These are phyloP conservation scores for Drosophila longiperda DNA, from an alignment of 2,888 invertebrate species.

Conservation along the genomic window DNA sequence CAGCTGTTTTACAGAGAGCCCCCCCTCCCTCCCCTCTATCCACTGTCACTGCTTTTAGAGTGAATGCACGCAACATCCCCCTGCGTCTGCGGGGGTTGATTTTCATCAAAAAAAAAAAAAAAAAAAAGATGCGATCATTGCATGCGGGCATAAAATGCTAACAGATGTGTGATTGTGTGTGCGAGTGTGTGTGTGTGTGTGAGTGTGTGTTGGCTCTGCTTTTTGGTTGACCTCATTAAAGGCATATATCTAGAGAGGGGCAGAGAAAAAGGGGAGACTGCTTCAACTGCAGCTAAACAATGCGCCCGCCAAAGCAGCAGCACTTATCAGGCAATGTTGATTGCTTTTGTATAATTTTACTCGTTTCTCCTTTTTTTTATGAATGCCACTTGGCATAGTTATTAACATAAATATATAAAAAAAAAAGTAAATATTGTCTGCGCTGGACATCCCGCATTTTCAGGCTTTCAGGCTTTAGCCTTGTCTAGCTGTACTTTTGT, in stretches of 20 bases:
- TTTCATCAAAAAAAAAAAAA: background rate
- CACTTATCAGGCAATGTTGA: conserved; percentile 48
- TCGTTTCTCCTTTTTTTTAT: conserved; percentile 19
- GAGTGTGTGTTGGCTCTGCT: conserved; percentile 40
- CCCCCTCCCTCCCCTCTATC: conserved; percentile 1
- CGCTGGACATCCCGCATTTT: conserved; percentile 68
- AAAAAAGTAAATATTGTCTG: conserved; percentile 44
- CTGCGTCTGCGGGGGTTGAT: conserved; percentile 72
- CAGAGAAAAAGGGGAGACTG: background rate
- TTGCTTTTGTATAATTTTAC: conserved; percentile 42
- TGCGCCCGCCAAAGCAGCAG: conserved; percentile 50
- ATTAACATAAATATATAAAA: conserved; percentile 49
- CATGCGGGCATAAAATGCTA: conserved; percentile 71
- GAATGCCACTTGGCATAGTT: conserved; percentile 49
- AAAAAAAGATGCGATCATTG: conserved; percentile 50
- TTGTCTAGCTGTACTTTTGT: conserved; percentile 51
- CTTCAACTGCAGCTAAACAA: conserved; percentile 37
- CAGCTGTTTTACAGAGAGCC: conserved; percentile 40
- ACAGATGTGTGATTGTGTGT: conserved; percentile 63
- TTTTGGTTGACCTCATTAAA: conserved; percentile 68
- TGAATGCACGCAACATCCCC: conserved; percentile 67
- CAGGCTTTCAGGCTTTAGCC: conserved; percentile 2
- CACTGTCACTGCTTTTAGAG: conserved; percentile 1
- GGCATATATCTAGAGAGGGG: conserved; percentile 12
- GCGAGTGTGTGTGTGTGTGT: conserved; percentile 34